Percentiles rank a stretch among this genome's conserved stretches.
Conservation (phyloP, 2,888 invertebrate genomes). For the Leucania comma region DNA sequence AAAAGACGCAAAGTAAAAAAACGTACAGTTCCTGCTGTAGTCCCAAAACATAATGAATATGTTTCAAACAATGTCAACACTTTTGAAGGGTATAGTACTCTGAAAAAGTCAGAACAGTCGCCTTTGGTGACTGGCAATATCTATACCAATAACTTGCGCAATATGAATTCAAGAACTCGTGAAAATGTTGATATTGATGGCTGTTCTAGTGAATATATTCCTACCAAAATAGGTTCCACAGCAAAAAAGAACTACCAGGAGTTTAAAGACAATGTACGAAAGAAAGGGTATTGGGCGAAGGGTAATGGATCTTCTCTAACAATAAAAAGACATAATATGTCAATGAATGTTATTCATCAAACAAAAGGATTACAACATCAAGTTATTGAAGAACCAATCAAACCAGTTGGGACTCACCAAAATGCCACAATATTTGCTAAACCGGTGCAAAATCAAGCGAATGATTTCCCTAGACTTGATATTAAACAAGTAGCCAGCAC, state of each 20-base stretch:
- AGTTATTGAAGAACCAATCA: conserved; percentile 34
- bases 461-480: conserved; percentile 76
- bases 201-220: conserved; percentile 86
- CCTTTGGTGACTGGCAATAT: conserved; percentile 85
- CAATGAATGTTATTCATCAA: conserved; percentile 55
- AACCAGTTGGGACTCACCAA: conserved; percentile 19
- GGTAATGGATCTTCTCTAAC: conserved; percentile 79
- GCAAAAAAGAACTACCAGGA: conserved; percentile 87
- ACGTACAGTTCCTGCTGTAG: conserved; percentile 58
- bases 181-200: conserved; percentile 78
- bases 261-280: conserved; percentile 86
- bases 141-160: conserved; percentile 81
- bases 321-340: conserved; percentile 66
- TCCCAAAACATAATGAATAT: conserved; percentile 68
- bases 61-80: conserved; percentile 64
- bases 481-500: conserved; percentile 64
- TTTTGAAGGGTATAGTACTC: conserved; percentile 82
- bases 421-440: conserved; percentile 29
- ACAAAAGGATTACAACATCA: conserved; percentile 32
- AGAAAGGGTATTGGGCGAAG: conserved; percentile 87
- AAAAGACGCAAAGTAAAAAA: conserved; percentile 80
- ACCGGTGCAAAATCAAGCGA: conserved; percentile 38
- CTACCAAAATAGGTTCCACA: conserved; percentile 83
- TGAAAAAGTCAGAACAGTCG: conserved; percentile 76
- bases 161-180: conserved; percentile 78